phyloP scores from a whole-genome alignment of 2,888 invertebrate species.

The Metallyticus violacea region DNA sequence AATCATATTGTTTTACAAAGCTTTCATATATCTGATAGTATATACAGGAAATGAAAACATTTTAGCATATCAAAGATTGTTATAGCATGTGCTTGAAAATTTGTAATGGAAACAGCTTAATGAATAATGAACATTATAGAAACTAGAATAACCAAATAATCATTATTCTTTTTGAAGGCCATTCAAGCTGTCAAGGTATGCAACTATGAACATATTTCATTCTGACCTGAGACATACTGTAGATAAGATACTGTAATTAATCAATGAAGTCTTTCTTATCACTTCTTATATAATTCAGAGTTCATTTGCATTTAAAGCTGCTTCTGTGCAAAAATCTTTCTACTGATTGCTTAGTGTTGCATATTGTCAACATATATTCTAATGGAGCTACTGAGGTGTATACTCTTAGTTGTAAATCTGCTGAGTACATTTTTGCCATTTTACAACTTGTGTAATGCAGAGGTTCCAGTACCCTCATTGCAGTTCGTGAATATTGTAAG shows the following conservation, averaged over 20 bases:
- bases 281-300: background rate
- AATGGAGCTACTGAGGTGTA: background rate
- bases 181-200: background rate
- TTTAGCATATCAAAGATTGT: too few species aligned
- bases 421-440: background rate
- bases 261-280: background rate
- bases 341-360: background rate
- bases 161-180: background rate
- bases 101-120: too few species aligned
- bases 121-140: too few species aligned
- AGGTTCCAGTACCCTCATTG: background rate
- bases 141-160: background rate
- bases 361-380: too few species aligned
- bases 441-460: background rate
- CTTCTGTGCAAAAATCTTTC: background rate
- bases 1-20: too few species aligned
- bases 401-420: background rate
- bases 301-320: background rate
- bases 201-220: background rate
- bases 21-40: too few species aligned
- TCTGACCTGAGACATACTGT: background rate
- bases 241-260: background rate
- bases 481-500: background rate
- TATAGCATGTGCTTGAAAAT: too few species aligned
- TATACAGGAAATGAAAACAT: too few species aligned